Evolutionary conservation across 1,140 invertebrate genomes (phyloP).

Genomic region (Lutraria rhynchaena): DNA sequence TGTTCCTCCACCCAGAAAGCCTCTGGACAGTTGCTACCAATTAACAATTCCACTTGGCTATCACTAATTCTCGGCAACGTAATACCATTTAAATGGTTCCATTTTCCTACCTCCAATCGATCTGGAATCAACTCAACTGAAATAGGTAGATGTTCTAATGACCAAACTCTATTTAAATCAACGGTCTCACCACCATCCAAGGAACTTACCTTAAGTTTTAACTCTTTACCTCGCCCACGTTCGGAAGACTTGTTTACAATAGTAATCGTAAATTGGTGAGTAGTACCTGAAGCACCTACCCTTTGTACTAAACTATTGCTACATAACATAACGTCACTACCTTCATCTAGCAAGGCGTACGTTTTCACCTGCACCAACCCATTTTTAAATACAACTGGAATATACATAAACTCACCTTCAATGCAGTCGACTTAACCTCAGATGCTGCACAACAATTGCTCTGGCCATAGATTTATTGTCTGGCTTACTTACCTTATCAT

Average conservation of each 20-base stretch:
- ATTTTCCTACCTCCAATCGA: slow-evolving; percentile 16
- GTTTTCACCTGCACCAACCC: not conserved
- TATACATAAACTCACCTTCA: slow-evolving; percentile 40
- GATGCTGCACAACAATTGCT: slow-evolving; percentile 19
- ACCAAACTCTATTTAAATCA: slow-evolving; percentile 14
- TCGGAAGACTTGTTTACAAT: slow-evolving; percentile 22
- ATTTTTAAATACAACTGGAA: slow-evolving; percentile 1
- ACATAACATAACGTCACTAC: slow-evolving; percentile 34
- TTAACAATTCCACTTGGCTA: slow-evolving; percentile 10
- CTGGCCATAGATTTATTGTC: not conserved
- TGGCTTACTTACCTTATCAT: not conserved
- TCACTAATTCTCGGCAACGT: not conserved
- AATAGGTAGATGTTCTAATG: slow-evolving; percentile 17
- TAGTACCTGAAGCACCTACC: not conserved
- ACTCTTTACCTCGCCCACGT: not conserved
- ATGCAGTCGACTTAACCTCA: not conserved
- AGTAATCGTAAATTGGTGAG: slow-evolving; percentile 31
- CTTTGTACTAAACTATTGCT: slow-evolving; percentile 12
- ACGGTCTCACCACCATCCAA: slow-evolving; percentile 1
- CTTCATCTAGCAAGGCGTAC: slow-evolving; percentile 31
- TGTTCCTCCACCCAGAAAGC: slow-evolving; percentile 37
- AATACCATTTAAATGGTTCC: slow-evolving; percentile 18
- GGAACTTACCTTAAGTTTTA: slow-evolving; percentile 31
- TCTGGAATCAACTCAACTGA: slow-evolving; percentile 8
- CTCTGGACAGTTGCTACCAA: slow-evolving; percentile 25